Percentiles rank a stretch among this genome's conserved stretches.
phyloP scores from a whole-genome alignment of 2,888 invertebrate species.

The Amiota communis region DNA sequence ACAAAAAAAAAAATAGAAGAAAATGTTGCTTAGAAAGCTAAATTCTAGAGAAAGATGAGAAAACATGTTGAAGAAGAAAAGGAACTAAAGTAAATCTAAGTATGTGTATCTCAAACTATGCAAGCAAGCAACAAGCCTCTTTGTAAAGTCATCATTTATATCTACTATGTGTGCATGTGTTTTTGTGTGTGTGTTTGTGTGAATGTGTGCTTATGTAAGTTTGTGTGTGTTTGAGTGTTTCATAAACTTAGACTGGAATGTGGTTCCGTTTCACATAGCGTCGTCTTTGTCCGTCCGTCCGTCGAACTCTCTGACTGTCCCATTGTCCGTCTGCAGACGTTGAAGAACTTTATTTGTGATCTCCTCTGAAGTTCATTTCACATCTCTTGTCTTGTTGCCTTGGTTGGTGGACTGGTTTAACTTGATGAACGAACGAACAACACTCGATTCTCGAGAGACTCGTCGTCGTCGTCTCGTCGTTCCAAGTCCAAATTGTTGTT shows the following conservation, averaged over 20 bases:
- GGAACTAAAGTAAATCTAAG: neutral
- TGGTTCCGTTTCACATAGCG: constrained; percentile 51
- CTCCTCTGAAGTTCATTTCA: neutral
- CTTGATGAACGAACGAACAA: neutral
- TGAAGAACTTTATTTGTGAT: constrained; percentile 42
- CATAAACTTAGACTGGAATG: constrained; percentile 51
- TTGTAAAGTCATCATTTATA: constrained; percentile 25
- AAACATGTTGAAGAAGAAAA: constrained; percentile 44
- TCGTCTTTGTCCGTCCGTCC: constrained; percentile 11
- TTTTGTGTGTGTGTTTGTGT: constrained; percentile 39
- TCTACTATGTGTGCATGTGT: constrained; percentile 16
- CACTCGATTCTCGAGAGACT: constrained; percentile 1
- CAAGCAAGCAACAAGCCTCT: no score
- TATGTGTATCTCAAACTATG: constrained; percentile 33
- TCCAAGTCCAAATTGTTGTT: neutral
- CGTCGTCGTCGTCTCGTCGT: constrained; percentile 10
- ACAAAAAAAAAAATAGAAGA: neutral
- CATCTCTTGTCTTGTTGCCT: neutral
- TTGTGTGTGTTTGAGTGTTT: constrained; percentile 31
- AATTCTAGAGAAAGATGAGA: constrained; percentile 35
- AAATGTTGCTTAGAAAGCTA: constrained; percentile 28
- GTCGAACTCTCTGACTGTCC: constrained; percentile 16
- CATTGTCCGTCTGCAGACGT: constrained; percentile 43
- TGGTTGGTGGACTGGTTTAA: constrained; percentile 16
- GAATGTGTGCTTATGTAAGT: constrained; percentile 29